These are phyloP conservation scores for Acanthurus lineatus DNA, from an alignment of 2,797 vertebrate genomes.

Conservation along the genomic window DNA sequence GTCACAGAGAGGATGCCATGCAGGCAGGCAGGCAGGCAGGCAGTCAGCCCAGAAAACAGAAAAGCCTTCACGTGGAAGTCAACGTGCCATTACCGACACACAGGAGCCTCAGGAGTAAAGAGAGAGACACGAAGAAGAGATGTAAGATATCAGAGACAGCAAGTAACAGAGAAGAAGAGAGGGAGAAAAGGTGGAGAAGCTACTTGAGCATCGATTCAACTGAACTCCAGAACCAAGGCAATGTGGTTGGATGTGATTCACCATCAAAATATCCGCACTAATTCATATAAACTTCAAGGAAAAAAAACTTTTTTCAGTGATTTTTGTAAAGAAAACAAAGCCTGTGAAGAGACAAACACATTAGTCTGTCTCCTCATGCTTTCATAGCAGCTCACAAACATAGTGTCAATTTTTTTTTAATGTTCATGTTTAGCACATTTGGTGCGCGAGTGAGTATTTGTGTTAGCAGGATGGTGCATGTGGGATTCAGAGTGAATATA, in stretches of 20 bases:
- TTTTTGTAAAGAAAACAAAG: neutral
- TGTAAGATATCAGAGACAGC: neutral
- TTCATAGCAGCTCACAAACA: neutral
- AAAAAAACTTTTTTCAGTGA: neutral
- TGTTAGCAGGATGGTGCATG: neutral
- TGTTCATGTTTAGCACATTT: no score
- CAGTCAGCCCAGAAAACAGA: constrained; percentile 46
- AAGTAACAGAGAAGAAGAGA: neutral
- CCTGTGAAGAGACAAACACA: no score
- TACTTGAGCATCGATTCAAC: neutral
- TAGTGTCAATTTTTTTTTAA: neutral
- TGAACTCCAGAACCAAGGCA: neutral
- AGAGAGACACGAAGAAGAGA: constrained; percentile 30
- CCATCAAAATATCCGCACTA: neutral
- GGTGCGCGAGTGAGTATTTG: neutral
- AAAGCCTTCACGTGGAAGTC: constrained; percentile 73
- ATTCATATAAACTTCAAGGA: neutral
- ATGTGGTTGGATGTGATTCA: neutral
- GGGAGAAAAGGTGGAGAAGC: neutral
- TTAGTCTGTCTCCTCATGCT: neutral
- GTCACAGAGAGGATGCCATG: constrained; percentile 52
- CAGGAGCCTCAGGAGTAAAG: constrained; percentile 50
- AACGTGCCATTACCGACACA: constrained; percentile 66
- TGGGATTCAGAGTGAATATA: neutral
- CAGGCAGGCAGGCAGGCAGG: constrained; percentile 2